These are phyloP conservation scores for Brotula barbata DNA, from an alignment of 2,797 vertebrate genomes.

Conservation along the genomic window DNA sequence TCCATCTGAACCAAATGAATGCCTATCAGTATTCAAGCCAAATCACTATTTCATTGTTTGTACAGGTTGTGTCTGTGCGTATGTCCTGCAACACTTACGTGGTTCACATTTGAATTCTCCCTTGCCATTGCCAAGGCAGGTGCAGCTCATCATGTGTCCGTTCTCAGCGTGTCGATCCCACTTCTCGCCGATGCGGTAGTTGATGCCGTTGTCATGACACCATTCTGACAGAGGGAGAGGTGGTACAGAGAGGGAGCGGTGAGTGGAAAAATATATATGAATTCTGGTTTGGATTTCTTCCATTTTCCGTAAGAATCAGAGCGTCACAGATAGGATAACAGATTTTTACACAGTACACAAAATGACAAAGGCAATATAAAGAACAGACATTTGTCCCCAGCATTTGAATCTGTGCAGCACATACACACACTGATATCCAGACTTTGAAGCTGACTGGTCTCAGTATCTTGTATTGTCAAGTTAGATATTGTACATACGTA, in stretches of 20 bases:
- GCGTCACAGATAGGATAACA: background rate
- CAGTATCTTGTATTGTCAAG: slow-evolving; percentile 77
- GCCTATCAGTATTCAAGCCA: too few relatives aligned
- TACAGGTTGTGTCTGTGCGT: background rate
- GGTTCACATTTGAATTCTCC: slow-evolving; percentile 99
- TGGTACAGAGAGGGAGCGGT: background rate
- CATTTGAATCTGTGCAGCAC: background rate
- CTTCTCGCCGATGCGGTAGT: slow-evolving; percentile 92
- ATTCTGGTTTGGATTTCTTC: background rate
- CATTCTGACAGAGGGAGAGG: slow-evolving; percentile 71
- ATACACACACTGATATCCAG: slow-evolving; percentile 15
- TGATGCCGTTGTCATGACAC: slow-evolving; percentile 91
- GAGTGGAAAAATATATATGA: background rate
- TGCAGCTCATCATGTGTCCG: slow-evolving; percentile 94
- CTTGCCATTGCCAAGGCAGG: slow-evolving; percentile 93
- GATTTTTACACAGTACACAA: background rate
- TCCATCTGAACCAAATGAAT: too few relatives aligned
- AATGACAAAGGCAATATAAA: background rate
- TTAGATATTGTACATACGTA: slow-evolving; percentile 29
- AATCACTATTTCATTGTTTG: too few relatives aligned
- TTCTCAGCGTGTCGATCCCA: slow-evolving; percentile 91
- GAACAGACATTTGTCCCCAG: background rate
- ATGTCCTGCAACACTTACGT: slow-evolving; percentile 82
- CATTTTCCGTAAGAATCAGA: slow-evolving; percentile 3
- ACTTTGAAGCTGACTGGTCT: slow-evolving; percentile 35